Evolutionary conservation across 1,140 invertebrate species (phyloP).

Genomic region (Lasaia peninsularis): DNA sequence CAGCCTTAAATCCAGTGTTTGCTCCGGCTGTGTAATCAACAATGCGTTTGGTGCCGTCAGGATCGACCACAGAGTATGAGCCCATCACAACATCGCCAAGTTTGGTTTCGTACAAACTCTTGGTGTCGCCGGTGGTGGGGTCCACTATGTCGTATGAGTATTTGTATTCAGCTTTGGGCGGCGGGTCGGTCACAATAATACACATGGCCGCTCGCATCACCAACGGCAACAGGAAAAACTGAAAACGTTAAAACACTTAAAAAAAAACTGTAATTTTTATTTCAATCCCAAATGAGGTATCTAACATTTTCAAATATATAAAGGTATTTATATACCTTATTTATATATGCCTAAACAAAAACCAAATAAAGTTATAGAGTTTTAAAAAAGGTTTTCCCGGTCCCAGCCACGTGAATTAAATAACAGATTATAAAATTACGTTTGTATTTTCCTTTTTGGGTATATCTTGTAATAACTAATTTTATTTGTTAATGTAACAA

Average conservation of each 20-base stretch:
- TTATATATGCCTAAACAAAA: too few species aligned
- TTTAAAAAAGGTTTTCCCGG: too few species aligned
- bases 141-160: constrained; percentile 78
- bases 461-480: too few species aligned
- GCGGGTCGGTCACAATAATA: constrained; percentile 61
- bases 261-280: neutral
- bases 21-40: constrained; percentile 85
- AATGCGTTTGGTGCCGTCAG: constrained; percentile 82
- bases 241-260: constrained; percentile 27
- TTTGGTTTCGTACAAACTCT: constrained; percentile 78
- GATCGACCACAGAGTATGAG: constrained; percentile 78
- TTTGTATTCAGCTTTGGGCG: constrained; percentile 63
- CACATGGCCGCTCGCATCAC: constrained; percentile 30
- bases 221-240: constrained; percentile 37
- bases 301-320: too few species aligned
- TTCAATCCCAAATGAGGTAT: too few species aligned
- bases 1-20: constrained; percentile 83
- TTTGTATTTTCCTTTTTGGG: too few species aligned
- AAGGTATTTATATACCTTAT: too few species aligned
- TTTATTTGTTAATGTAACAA: too few species aligned
- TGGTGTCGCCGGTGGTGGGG: constrained; percentile 78
- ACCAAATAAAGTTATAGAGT: too few species aligned
- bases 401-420: too few species aligned
- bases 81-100: constrained; percentile 79
- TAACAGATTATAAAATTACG: too few species aligned